These are phyloP conservation scores for Saccostrea echinata DNA, from an alignment of 1,140 invertebrate genomes.

Conservation along the genomic window DNA sequence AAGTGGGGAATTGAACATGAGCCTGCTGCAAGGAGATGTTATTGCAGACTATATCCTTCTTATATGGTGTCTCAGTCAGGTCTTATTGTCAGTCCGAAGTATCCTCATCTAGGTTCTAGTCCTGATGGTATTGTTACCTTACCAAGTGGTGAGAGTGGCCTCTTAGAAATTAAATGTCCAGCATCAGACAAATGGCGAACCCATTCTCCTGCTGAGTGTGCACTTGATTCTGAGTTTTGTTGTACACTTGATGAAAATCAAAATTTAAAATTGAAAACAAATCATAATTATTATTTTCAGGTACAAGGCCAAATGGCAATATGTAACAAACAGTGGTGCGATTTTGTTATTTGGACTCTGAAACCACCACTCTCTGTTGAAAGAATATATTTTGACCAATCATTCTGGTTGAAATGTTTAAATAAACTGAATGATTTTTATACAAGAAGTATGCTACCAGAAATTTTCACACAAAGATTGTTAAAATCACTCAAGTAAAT, in stretches of 20 bases:
- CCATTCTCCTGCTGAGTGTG: too few species aligned
- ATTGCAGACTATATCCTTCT: constrained; percentile 11
- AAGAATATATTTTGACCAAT: constrained; percentile 19
- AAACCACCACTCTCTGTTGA: not conserved
- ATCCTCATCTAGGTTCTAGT: constrained; percentile 43
- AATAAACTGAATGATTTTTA: not conserved
- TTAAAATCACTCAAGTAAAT: not conserved
- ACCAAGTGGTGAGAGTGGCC: constrained; percentile 6
- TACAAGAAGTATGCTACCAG: not conserved
- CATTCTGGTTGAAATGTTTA: constrained; percentile 12
- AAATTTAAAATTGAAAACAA: not conserved
- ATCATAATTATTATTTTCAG: constrained; percentile 28
- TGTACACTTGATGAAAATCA: not conserved
- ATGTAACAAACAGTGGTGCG: constrained; percentile 36
- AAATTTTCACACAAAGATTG: not conserved
- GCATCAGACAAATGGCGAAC: too few species aligned
- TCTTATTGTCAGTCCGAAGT: constrained; percentile 19
- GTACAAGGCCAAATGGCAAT: constrained; percentile 41
- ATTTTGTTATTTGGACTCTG: constrained; percentile 29
- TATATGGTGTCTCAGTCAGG: constrained; percentile 24
- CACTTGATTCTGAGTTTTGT: too few species aligned
- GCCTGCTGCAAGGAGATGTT: constrained; percentile 35
- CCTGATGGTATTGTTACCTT: constrained; percentile 45
- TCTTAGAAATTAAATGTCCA: too few species aligned
- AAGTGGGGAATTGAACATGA: constrained; percentile 48